Evolutionary conservation across 2,797 vertebrate genomes (phyloP).

Genomic region (Crenichthys baileyi): DNA sequence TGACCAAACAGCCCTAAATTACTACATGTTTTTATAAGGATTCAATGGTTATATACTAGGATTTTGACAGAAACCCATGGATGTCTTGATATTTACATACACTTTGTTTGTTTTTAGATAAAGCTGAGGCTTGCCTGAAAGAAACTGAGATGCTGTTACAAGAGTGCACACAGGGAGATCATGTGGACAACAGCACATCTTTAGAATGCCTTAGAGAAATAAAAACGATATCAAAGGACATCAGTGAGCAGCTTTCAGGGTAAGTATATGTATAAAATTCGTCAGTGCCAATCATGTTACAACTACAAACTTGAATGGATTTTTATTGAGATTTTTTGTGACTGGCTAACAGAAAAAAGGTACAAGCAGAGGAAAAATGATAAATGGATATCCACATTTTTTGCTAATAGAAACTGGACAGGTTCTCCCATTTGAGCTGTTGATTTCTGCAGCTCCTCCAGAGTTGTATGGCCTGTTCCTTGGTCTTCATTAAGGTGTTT

Average conservation of each 20-base stretch:
- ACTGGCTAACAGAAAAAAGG: not conserved
- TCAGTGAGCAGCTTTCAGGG: conserved; percentile 83
- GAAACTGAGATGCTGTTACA: conserved; percentile 75
- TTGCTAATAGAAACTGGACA: not conserved
- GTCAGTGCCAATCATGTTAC: too few relatives aligned
- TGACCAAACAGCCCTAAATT: not conserved
- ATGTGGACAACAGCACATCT: conserved; percentile 56
- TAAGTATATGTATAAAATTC: conserved; percentile 51
- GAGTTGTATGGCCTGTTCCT: not conserved
- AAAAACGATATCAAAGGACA: conserved; percentile 65
- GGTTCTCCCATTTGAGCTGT: not conserved
- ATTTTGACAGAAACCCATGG: not conserved
- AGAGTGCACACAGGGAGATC: conserved; percentile 62
- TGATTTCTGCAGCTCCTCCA: not conserved
- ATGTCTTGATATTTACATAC: not conserved
- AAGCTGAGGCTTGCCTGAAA: conserved; percentile 73
- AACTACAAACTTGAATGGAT: not conserved
- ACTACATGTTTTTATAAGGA: not conserved
- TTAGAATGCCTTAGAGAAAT: conserved; percentile 73
- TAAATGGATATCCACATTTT: not conserved
- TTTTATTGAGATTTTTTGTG: not conserved
- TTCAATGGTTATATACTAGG: not conserved
- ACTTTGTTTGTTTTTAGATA: conserved; percentile 59
- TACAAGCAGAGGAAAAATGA: not conserved
- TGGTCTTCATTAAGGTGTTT: not conserved